phyloP scores from a whole-genome alignment of 2,797 vertebrate genomes.

The Netta rufina region DNA sequence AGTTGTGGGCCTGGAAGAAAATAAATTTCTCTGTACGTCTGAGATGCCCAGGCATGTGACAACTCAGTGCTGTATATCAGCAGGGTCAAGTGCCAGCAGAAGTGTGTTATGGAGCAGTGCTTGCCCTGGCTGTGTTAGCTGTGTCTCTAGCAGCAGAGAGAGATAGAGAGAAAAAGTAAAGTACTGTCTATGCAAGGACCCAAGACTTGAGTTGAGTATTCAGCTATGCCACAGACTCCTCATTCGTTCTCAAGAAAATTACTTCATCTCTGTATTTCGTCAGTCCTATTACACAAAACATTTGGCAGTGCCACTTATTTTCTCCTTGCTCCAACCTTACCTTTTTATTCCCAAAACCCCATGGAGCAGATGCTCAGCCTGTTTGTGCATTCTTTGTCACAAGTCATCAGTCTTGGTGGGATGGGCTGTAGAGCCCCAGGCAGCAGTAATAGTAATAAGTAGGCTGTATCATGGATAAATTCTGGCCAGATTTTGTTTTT shows the following conservation, averaged over 20 bases:
- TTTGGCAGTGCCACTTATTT: background rate
- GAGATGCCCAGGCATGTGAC: slow-evolving; percentile 2
- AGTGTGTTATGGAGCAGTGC: background rate
- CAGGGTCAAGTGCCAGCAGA: background rate
- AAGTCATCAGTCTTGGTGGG: background rate
- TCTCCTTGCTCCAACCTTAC: background rate
- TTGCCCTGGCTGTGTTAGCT: background rate
- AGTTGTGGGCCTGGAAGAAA: background rate
- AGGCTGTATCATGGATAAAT: background rate
- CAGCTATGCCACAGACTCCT: background rate
- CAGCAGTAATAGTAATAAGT: background rate
- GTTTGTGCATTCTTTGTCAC: background rate
- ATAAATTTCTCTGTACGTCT: slow-evolving; percentile 1
- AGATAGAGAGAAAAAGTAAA: background rate
- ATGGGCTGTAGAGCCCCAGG: background rate
- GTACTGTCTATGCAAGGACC: background rate
- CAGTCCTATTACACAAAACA: background rate
- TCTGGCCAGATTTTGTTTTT: slow-evolving; percentile 10
- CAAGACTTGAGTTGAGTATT: background rate
- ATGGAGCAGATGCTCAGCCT: background rate
- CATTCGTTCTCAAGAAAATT: background rate
- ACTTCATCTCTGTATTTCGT: background rate
- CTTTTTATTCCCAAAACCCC: background rate
- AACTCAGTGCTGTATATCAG: background rate
- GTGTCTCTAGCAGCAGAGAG: slow-evolving; percentile 18